Base-by-base conservation (phyloP, 2,113 vertebrate genomes). In the Plecturocebus donacophilus region DNA sequence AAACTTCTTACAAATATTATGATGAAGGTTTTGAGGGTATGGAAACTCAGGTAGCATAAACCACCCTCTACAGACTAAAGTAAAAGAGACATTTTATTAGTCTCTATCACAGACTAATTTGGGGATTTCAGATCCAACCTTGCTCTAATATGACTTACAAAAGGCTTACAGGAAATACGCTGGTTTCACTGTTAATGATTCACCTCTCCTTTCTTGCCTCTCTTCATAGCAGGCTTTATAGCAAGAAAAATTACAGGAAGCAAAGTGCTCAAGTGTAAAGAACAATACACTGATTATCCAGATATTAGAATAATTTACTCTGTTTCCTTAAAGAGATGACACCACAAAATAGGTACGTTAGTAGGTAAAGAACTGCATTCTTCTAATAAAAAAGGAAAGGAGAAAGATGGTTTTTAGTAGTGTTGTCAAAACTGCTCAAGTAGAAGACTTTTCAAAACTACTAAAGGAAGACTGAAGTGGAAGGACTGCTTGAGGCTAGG, bases 1-100 rank as follows among this genome's bases (percentile, higher is more conserved):
- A 92, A 93, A 83, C 35, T 38, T 35, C 86, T 85, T 58, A 42
- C 84, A 85, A 96, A 81, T 56, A 79, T 23, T 80, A 66, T 13
- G 54, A 75, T 64, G 20, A 54, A 75, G 20, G 82, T 27, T 61
- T 75, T 47, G 14, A 83, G 35, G 42, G 3, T 27, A 73, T 6
- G 35, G 52, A 96, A 61, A 85, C 40, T 23, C 11, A 47, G 8
- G 12, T 35, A 47, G n/a, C 32, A 85, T 8, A 54, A 97, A 88
- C 12, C 27, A 80, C 81, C 9, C 14, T 82, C 16, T 64, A 82
- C 23, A 58, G n/a, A 77, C 25, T 89, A 83, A 83, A 91, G 61
- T 45, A 40, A 82, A 73, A 68, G 20, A 96, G 49, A 56, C 10
- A 66, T 40, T 92, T 90, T 84, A 77, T 45, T 54, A 35, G 71